A percentile compares a stretch with the other conserved stretches of the same genome.
These are phyloP conservation scores for Jordanella pulchra DNA, from an alignment of 2,797 vertebrate species.

Conservation along the genomic window DNA sequence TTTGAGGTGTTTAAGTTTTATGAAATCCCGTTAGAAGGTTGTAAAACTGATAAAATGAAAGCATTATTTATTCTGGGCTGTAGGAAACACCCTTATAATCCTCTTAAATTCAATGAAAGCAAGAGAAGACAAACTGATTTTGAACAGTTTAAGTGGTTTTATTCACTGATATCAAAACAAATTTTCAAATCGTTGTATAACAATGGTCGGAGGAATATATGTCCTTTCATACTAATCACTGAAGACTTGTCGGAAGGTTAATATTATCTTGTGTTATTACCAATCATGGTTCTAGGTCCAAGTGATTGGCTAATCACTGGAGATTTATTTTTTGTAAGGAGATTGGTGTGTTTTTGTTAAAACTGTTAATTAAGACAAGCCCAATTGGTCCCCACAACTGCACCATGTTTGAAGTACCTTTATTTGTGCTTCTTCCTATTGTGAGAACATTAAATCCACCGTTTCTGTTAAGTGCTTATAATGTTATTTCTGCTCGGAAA, in stretches of 20 bases:
- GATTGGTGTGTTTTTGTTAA: not conserved
- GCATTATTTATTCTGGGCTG: not conserved
- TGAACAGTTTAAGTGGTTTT: not conserved
- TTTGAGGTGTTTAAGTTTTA: conserved; percentile 7
- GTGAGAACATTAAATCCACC: not conserved
- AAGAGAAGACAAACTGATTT: not conserved
- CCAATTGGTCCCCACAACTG: not conserved
- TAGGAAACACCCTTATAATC: not conserved
- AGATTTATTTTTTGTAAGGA: not conserved
- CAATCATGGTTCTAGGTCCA: not conserved
- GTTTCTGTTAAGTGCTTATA: not conserved
- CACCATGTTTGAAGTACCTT: not conserved
- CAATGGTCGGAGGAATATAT: not conserved
- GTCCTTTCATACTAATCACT: not conserved
- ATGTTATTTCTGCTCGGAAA: not conserved
- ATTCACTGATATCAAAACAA: not conserved
- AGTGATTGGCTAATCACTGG: conserved; percentile 10
- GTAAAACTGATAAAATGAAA: not conserved
- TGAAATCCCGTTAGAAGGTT: not conserved
- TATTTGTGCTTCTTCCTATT: not conserved
- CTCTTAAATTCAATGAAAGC: not conserved
- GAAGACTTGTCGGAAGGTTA: not conserved
- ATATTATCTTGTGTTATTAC: conserved; percentile 1
- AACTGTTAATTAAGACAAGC: not conserved
- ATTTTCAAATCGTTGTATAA: not conserved